Percentiles rank a stretch among this genome's conserved stretches.
Evolutionary conservation across 2,888 invertebrate species (phyloP).

Genomic region (Xylota sylvarum): DNA sequence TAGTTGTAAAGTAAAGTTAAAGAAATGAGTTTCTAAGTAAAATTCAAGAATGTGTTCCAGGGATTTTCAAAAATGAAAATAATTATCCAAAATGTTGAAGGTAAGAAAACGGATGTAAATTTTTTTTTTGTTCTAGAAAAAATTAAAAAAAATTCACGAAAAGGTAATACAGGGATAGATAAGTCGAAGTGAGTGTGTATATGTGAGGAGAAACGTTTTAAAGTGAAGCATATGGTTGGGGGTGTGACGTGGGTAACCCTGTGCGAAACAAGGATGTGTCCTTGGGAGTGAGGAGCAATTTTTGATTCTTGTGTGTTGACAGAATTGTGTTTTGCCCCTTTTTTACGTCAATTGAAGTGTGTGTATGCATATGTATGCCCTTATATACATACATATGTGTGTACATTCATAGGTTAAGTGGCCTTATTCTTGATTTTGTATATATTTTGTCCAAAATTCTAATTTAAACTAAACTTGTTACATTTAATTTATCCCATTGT

Average conservation of each 20-base stretch:
- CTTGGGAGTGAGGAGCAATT: background rate
- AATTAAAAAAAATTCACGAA: conserved; percentile 11
- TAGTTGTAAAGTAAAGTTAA: conserved; percentile 42
- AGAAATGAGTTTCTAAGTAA: conserved; percentile 45
- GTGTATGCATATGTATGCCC: too few species aligned
- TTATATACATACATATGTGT: too few species aligned
- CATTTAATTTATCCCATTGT: too few species aligned
- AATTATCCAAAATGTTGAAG: conserved; percentile 76
- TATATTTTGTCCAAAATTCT: too few species aligned
- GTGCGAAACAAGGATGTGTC: background rate
- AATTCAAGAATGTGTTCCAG: conserved; percentile 72
- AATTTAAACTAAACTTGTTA: too few species aligned
- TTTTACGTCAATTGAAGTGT: too few species aligned
- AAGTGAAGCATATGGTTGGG: conserved; percentile 21
- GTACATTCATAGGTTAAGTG: too few species aligned
- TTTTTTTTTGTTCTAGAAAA: conserved; percentile 68
- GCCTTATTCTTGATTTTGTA: too few species aligned
- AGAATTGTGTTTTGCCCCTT: background rate
- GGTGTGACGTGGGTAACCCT: background rate
- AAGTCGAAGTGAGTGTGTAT: background rate
- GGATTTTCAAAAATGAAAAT: conserved; percentile 75
- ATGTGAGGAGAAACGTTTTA: conserved; percentile 27
- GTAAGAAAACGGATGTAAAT: conserved; percentile 75
- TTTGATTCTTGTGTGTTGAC: background rate
- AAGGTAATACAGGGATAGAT: conserved; percentile 41